A percentile compares a stretch with the other conserved stretches of the same genome.
Evolutionary conservation across 1,140 invertebrate species (phyloP).

Genomic region (Chlorops oryzae): DNA sequence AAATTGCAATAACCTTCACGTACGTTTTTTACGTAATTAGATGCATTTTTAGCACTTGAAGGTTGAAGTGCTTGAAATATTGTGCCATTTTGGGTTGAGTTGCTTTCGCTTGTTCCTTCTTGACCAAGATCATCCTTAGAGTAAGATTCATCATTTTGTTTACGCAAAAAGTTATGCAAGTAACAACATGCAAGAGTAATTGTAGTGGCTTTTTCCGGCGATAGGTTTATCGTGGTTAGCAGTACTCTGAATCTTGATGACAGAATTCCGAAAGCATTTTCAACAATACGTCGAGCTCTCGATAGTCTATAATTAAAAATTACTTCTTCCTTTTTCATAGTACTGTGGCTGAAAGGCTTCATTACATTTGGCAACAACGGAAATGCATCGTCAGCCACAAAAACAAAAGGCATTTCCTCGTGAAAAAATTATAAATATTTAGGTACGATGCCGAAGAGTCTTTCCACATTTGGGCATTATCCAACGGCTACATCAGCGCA

Average conservation of each 20-base stretch:
- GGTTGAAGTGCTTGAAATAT: too few relatives aligned
- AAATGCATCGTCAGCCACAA: conserved; percentile 48
- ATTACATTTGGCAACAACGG: conserved; percentile 34
- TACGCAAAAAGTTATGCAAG: conserved; percentile 2
- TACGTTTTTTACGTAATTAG: too few relatives aligned
- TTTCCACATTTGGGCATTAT: background rate
- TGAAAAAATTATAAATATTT: conserved; percentile 23
- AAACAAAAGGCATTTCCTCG: conserved; percentile 24
- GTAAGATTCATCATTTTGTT: background rate
- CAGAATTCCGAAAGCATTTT: conserved; percentile 49
- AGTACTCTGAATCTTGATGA: conserved; percentile 1
- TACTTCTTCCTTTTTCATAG: conserved; percentile 18
- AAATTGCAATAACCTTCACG: too few relatives aligned
- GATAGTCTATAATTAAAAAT: conserved; percentile 49
- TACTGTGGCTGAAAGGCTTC: conserved; percentile 32
- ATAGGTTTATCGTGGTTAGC: background rate
- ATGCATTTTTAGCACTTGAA: too few relatives aligned
- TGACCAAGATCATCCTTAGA: too few relatives aligned
- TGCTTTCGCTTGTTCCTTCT: too few relatives aligned
- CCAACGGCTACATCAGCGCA: background rate
- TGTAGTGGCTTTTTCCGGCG: background rate
- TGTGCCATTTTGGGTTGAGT: too few relatives aligned
- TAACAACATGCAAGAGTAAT: background rate
- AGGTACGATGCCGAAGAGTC: background rate
- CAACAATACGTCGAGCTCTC: conserved; percentile 41